Evolutionary conservation across 2,797 vertebrate genomes (phyloP).

Genomic region (Pyrocephalus nanus): DNA sequence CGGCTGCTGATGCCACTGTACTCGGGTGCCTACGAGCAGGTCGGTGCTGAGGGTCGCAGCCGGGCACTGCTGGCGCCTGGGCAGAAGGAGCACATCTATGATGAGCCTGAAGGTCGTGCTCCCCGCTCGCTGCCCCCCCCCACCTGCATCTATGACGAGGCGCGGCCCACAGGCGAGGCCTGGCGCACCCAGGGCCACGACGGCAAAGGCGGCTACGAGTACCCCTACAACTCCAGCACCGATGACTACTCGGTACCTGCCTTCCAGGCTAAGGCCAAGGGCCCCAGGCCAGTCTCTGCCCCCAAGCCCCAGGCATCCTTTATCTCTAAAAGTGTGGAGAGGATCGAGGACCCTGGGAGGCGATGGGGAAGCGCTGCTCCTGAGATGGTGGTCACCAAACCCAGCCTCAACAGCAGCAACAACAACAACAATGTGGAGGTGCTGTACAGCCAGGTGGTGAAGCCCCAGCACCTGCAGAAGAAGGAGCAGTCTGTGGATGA

Average conservation of each 20-base stretch:
- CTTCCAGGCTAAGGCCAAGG: slow-evolving; percentile 64
- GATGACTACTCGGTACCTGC: slow-evolving; percentile 77
- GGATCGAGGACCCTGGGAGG: background rate
- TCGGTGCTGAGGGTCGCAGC: slow-evolving; percentile 65
- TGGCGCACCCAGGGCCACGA: slow-evolving; percentile 79
- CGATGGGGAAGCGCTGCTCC: background rate
- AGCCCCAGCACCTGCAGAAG: slow-evolving; percentile 8
- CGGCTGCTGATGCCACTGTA: slow-evolving; percentile 47
- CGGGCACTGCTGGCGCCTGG: background rate
- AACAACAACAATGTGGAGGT: slow-evolving; percentile 68
- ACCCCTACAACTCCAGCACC: slow-evolving; percentile 74
- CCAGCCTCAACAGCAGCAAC: slow-evolving; percentile 80
- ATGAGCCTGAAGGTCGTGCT: slow-evolving; percentile 87
- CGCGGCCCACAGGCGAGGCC: slow-evolving; percentile 67
- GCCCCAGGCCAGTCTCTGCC: slow-evolving; percentile 82
- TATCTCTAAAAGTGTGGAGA: slow-evolving; percentile 55
- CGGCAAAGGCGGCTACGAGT: slow-evolving; percentile 71
- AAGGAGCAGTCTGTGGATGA: slow-evolving; percentile 66
- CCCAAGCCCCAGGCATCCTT: slow-evolving; percentile 82
- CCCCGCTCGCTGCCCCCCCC: slow-evolving; percentile 30
- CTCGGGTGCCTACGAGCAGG: slow-evolving; percentile 79
- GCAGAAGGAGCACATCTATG: slow-evolving; percentile 87
- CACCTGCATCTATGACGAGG: slow-evolving; percentile 82
- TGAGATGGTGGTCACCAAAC: slow-evolving; percentile 61
- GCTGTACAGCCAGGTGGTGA: slow-evolving; percentile 86